Base-by-base conservation (phyloP, 2,888 invertebrate species). In the Drosophila bunnanda region DNA sequence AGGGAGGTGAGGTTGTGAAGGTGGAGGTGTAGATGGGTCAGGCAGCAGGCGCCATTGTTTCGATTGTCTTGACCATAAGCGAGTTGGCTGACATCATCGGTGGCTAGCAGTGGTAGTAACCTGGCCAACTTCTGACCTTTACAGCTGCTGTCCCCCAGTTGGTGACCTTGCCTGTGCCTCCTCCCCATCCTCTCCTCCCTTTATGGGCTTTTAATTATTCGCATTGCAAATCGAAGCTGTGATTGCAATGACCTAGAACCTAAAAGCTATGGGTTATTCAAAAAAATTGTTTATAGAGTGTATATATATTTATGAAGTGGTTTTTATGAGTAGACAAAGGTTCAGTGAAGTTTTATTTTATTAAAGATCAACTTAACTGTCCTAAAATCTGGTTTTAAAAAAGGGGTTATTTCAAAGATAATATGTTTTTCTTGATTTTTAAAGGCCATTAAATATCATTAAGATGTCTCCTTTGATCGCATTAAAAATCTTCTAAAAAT, bases 121-220 rank as follows among this genome's bases (percentile, higher is more conserved):
- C 56, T 41, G 58, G 36, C 50, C 70, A 64, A 66, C 77, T 79
- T 48, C 38, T 82, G 79, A 84, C 82, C 88, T 82, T 82, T 84
- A 75, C 61, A 58, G 57, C 59, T 59, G 59, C 28, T 52, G 50
- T 52, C 34, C 50, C 32, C 34, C 68, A 46, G 67, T 43, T 65
- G 68, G 22, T 53, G 79, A 77, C 88, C 82, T 82, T 67, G 32
- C 32, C 54, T n/a, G 12, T 13, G 32, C 46, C 48, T 25, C 34
- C 15, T 13, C 32, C 25, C 2, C n/a, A n/a, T 32, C 25, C 72
- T 75, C 44, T 38, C 28, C 71, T 76, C 77, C 79, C 82, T 84
- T 81, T 84, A 79, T 72, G 59, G 69, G 52, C 54, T 56, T 77
- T 81, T 75, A 77, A 81, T 79, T 75, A 74, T 59, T 65, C 48